phyloP scores from a whole-genome alignment of 1,140 invertebrate genomes.

The Oedothorax gibbosus region DNA sequence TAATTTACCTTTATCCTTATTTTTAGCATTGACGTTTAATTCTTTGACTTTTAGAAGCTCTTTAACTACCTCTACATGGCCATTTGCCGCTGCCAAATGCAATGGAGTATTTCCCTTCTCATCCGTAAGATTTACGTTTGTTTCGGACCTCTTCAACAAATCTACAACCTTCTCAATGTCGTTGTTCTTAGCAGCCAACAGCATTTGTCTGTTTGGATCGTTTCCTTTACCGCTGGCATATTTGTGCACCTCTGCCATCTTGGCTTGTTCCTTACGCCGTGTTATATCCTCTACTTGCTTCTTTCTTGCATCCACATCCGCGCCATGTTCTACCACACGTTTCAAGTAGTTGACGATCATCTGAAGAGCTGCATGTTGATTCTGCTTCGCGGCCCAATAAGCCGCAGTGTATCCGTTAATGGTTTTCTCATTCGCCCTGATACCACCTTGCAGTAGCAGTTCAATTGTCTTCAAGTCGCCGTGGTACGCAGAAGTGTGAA shows the following conservation, averaged over 20 bases:
- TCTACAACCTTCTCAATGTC: not conserved
- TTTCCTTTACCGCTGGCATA: no score
- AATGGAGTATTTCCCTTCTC: not conserved
- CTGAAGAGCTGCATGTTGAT: not conserved
- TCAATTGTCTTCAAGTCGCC: not conserved
- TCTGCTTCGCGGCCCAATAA: slow-evolving; percentile 6
- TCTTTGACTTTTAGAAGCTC: not conserved
- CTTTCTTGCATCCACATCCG: not conserved
- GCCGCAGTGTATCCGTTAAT: not conserved
- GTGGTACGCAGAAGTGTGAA: not conserved
- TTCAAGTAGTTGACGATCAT: not conserved
- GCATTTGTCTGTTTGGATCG: not conserved
- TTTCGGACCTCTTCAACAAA: not conserved
- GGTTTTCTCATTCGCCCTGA: not conserved
- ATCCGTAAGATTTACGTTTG: not conserved
- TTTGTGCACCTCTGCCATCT: not conserved
- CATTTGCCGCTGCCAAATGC: not conserved
- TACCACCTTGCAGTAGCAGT: not conserved
- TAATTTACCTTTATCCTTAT: not conserved
- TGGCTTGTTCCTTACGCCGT: not conserved
- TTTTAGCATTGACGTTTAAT: not conserved
- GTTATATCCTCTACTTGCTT: not conserved
- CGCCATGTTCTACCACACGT: no score
- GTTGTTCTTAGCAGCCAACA: not conserved
- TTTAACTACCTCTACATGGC: not conserved